Conservation (phyloP, 2,113 vertebrate genomes). For the Alexandromys fortis region DNA sequence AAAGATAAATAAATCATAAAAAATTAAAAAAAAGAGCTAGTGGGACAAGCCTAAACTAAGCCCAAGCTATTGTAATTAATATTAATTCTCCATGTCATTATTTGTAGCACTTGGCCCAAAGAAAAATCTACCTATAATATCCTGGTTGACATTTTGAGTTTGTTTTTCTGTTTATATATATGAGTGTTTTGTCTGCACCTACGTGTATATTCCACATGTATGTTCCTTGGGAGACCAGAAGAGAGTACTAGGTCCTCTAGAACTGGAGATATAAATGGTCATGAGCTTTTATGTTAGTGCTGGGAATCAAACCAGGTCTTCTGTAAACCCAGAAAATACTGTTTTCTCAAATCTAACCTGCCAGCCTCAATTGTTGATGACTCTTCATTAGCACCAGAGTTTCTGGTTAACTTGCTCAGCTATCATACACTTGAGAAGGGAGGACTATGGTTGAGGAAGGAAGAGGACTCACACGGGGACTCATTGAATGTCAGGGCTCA, state of each 20-base stretch:
- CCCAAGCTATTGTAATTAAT: background rate
- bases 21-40: background rate
- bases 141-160: background rate
- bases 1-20: too few species aligned
- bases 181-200: background rate
- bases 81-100: background rate
- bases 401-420: background rate
- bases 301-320: background rate
- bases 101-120: background rate
- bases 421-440: background rate
- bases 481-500: background rate
- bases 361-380: too few species aligned
- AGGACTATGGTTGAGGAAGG: background rate
- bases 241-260: background rate
- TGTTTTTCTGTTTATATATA: background rate
- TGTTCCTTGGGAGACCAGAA: background rate
- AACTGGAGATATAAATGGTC: background rate
- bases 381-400: background rate
- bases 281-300: background rate
- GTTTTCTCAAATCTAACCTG: background rate
- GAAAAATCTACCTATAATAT: background rate
- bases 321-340: background rate
- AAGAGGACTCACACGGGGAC: background rate
- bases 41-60: background rate
- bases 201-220: background rate